A percentile compares a stretch with the other conserved stretches of the same genome.
Evolutionary conservation across 2,113 vertebrate genomes (phyloP).

Genomic region (Xenopus laevis): DNA sequence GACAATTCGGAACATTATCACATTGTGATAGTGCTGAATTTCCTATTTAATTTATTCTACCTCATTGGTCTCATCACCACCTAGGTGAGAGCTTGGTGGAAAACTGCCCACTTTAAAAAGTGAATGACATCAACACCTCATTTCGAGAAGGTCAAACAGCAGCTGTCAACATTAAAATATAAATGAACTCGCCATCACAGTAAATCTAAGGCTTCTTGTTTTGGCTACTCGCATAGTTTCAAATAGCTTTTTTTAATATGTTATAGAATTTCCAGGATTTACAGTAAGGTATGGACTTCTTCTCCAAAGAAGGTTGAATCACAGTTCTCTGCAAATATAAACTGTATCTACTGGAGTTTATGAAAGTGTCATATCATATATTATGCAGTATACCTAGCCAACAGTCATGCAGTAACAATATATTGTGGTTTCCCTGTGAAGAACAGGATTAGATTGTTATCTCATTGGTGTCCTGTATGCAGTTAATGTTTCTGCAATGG

Average conservation of each 20-base stretch:
- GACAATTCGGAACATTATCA: too few species aligned
- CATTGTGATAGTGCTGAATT: too few species aligned
- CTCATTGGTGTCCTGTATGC: too few species aligned
- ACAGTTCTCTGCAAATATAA: neutral
- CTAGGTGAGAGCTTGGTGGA: slow-evolving; percentile 21
- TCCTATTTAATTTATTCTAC: too few species aligned
- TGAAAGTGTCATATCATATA: too few species aligned
- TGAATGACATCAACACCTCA: slow-evolving; percentile 39
- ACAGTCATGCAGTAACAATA: too few species aligned
- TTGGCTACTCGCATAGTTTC: slow-evolving; percentile 35
- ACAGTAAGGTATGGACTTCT: neutral
- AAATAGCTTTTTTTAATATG: slow-evolving; percentile 32
- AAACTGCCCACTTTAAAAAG: slow-evolving; percentile 24
- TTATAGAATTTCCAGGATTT: slow-evolving; percentile 9
- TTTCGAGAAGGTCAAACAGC: slow-evolving; percentile 40
- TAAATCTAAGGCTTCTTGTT: slow-evolving; percentile 41
- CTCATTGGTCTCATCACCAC: neutral
- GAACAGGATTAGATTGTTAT: too few species aligned
- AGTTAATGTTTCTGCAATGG: neutral
- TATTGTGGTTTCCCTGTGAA: too few species aligned
- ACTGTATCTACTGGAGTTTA: too few species aligned
- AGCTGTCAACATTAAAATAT: slow-evolving; percentile 45
- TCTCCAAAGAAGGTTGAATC: slow-evolving; percentile 1
- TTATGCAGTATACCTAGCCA: too few species aligned
- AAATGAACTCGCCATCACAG: slow-evolving; percentile 25